Evolutionary conservation across 2,888 invertebrate genomes (phyloP).

Genomic region (Hetaerina titia): DNA sequence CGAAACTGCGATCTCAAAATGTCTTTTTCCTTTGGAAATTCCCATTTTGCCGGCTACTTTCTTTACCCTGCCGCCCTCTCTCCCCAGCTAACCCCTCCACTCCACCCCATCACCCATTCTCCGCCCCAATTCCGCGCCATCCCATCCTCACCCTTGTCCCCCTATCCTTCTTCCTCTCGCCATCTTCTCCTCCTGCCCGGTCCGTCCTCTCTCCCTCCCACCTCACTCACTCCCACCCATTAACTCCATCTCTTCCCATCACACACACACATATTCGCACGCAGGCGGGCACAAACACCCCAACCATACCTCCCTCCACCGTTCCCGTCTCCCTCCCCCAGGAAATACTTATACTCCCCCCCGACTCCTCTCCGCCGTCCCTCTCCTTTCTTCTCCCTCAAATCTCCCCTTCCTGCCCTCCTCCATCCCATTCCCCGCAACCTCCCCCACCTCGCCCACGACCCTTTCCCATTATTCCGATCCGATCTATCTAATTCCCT

Average conservation of each 20-base stretch:
- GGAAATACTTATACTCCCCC: too few relatives aligned
- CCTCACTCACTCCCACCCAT: neutral
- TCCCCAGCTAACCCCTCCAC: neutral
- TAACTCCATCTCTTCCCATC: slow-evolving; percentile 26
- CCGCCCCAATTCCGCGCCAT: neutral
- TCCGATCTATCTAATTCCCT: neutral
- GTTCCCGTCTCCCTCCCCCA: neutral
- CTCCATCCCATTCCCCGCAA: neutral
- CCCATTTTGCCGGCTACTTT: neutral
- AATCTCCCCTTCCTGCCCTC: neutral
- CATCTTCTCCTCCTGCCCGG: neutral
- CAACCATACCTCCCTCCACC: too few relatives aligned
- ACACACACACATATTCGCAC: neutral
- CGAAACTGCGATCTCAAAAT: slow-evolving; percentile 33
- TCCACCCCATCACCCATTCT: neutral
- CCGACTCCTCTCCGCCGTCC: too few relatives aligned
- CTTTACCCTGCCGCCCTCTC: neutral
- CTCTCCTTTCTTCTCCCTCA: neutral
- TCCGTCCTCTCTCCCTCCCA: neutral
- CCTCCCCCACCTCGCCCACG: neutral
- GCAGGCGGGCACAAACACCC: neutral
- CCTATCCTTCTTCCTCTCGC: neutral
- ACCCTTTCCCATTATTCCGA: neutral
- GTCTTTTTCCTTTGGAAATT: slow-evolving; percentile 35
- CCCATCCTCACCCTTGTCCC: neutral